These are phyloP conservation scores for Mimas tiliae DNA, from an alignment of 2,888 invertebrate species.

Conservation along the genomic window DNA sequence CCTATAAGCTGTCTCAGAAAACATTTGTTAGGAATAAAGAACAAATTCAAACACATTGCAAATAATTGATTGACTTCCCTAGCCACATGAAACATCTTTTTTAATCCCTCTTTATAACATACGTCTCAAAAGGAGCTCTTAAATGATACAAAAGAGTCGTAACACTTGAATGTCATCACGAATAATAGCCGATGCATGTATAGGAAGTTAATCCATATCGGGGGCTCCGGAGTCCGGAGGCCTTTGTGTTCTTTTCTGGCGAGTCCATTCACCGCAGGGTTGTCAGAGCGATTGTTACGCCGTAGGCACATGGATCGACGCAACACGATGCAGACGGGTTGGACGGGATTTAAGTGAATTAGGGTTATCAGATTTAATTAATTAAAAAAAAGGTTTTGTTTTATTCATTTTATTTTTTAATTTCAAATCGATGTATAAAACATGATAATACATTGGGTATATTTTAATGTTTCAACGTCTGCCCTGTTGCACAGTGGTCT, in stretches of 20 bases:
- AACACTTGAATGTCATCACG: slow-evolving; percentile 14
- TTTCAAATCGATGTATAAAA: not conserved
- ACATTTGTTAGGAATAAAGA: no score
- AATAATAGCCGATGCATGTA: slow-evolving; percentile 20
- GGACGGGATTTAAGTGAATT: slow-evolving; percentile 36
- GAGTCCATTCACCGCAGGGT: slow-evolving; percentile 22
- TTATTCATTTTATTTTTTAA: not conserved
- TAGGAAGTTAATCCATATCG: slow-evolving; percentile 25
- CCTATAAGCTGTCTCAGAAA: no score
- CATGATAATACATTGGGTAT: no score
- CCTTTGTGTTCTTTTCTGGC: slow-evolving; percentile 16
- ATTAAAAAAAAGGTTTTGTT: not conserved
- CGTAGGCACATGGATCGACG: slow-evolving; percentile 30
- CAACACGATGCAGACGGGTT: slow-evolving; percentile 23
- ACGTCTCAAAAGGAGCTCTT: slow-evolving; percentile 4
- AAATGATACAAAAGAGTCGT: slow-evolving; percentile 21
- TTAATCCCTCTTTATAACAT: not conserved
- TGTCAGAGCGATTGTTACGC: slow-evolving; percentile 26
- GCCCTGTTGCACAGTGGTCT: no score
- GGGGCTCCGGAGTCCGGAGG: not conserved
- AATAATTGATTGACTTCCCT: not conserved
- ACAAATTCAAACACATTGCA: not conserved
- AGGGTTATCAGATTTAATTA: slow-evolving; percentile 28
- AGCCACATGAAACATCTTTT: not conserved
- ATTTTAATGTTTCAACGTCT: no score